A percentile compares a stretch with the other conserved stretches of the same genome.
These are phyloP conservation scores for Wiebesia pumilae DNA, from an alignment of 1,140 invertebrate genomes.

Conservation along the genomic window DNA sequence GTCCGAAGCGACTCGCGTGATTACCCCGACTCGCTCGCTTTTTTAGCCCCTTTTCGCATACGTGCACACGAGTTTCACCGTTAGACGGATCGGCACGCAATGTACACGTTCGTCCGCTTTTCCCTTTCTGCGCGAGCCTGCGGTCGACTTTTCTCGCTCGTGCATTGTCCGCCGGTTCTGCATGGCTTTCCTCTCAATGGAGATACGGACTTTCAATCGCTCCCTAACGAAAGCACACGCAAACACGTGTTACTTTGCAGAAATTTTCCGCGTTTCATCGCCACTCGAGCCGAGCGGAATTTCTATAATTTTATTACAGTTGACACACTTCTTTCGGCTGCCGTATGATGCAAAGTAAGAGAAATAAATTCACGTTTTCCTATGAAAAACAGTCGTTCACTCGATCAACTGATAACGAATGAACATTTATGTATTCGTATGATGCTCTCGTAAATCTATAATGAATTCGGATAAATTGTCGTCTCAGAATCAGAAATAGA, in stretches of 20 bases:
- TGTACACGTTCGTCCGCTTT: background rate
- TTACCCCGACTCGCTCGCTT: background rate
- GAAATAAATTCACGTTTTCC: background rate
- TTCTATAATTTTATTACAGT: background rate
- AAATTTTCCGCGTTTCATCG: background rate
- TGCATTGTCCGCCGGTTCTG: background rate
- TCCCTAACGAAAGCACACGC: background rate
- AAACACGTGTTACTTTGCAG: background rate
- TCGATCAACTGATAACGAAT: too few species aligned
- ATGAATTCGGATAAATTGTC: too few species aligned
- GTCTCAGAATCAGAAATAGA: too few species aligned
- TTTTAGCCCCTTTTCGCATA: conserved; percentile 4
- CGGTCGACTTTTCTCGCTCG: background rate
- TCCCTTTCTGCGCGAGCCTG: background rate
- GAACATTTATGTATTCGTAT: too few species aligned
- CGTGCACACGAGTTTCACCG: conserved; percentile 28
- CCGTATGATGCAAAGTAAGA: too few species aligned
- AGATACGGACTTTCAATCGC: background rate
- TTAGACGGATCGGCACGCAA: conserved; percentile 4
- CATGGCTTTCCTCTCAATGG: background rate
- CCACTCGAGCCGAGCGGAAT: background rate
- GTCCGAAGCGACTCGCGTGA: conserved; percentile 12
- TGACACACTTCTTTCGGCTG: background rate
- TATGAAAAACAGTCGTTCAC: too few species aligned
- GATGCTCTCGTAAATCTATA: too few species aligned